Conservation (phyloP, 2,113 vertebrate genomes). For the Macaca nemestrina region DNA sequence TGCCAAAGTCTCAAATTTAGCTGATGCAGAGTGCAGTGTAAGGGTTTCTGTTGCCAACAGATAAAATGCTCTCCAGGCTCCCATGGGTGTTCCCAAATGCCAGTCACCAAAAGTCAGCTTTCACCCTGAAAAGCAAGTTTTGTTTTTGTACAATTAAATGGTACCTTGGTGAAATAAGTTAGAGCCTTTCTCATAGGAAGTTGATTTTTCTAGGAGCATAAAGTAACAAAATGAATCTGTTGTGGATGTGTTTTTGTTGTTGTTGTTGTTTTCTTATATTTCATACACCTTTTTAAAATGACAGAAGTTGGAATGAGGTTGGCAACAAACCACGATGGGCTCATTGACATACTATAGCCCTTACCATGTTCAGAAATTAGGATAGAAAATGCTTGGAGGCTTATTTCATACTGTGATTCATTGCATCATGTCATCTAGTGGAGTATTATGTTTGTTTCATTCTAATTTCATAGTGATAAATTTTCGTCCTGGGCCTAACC, state of each 20-base stretch:
- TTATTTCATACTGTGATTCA: constrained; percentile 18
- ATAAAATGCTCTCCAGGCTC: constrained; percentile 49
- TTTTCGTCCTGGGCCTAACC: neutral
- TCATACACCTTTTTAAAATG: constrained; percentile 31
- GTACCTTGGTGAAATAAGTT: constrained; percentile 54
- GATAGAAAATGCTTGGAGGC: constrained; percentile 47
- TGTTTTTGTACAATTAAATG: constrained; percentile 39
- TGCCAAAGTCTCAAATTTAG: neutral
- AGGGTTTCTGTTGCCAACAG: constrained; percentile 67
- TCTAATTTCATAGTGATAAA: neutral
- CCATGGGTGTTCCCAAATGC: constrained; percentile 3
- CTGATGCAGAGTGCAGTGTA: neutral
- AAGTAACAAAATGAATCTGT: neutral
- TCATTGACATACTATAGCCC: neutral
- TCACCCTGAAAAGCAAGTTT: constrained; percentile 30
- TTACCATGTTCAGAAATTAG: constrained; percentile 60
- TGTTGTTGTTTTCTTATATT: constrained; percentile 22
- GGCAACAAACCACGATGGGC: constrained; percentile 18
- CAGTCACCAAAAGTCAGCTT: constrained; percentile 46
- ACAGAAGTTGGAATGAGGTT: neutral
- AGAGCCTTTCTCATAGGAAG: neutral
- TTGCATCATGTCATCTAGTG: neutral
- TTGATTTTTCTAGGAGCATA: neutral
- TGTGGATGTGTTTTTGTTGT: constrained; percentile 37
- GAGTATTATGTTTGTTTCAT: constrained; percentile 7